These are phyloP conservation scores for Peromyscus attwateri DNA, from an alignment of 2,797 vertebrate species.

Conservation along the genomic window DNA sequence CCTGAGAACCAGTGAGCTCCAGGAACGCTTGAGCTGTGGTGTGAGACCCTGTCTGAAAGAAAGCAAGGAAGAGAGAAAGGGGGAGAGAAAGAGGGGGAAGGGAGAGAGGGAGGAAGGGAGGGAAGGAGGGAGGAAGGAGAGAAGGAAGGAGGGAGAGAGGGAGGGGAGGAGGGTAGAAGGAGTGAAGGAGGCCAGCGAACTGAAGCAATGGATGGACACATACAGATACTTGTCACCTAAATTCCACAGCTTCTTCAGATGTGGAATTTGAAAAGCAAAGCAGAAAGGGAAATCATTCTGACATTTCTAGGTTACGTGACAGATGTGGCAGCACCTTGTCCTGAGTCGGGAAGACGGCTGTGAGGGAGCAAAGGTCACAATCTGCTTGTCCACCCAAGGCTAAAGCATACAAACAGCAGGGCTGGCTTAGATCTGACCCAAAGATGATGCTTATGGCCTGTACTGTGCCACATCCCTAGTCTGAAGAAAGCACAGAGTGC, in stretches of 20 bases:
- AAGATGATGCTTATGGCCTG: not conserved
- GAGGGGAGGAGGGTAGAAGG: no score
- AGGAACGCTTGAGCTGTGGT: not conserved
- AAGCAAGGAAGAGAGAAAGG: not conserved
- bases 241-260: not conserved
- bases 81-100: no score
- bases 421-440: not conserved
- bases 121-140: no score
- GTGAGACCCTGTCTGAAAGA: not conserved
- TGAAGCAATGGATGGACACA: not conserved
- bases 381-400: not conserved
- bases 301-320: not conserved
- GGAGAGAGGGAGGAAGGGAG: accelerated
- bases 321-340: not conserved
- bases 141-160: no score
- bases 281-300: constrained; percentile 28
- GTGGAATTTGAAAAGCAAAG: not conserved
- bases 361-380: not conserved
- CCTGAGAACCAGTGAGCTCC: not conserved
- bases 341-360: not conserved
- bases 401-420: not conserved
- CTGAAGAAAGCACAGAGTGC: not conserved
- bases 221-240: not conserved
- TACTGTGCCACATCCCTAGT: not conserved
- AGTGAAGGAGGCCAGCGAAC: accelerated